Conservation (phyloP, 2,113 vertebrate genomes). For the Platanista minor region DNA sequence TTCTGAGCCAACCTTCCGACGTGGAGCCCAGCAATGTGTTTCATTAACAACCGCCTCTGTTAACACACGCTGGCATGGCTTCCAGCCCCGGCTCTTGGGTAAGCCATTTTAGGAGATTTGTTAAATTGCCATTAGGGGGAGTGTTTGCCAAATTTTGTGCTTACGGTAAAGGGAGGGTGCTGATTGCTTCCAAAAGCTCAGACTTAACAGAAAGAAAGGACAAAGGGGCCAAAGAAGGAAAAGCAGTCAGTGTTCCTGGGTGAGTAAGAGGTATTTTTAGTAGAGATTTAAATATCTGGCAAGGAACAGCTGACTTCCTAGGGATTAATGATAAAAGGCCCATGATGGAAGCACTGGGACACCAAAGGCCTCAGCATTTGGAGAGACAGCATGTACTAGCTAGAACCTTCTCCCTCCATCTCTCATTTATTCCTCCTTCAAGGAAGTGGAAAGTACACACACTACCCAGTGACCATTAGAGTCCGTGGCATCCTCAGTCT, state of each 20-base stretch:
- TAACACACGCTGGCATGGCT: neutral
- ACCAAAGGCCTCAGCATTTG: neutral
- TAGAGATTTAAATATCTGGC: neutral
- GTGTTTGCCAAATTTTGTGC: slow-evolving; percentile 42
- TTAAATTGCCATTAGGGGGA: slow-evolving; percentile 51
- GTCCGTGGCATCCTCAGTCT: neutral
- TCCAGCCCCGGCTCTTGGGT: neutral
- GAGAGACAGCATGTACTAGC: neutral
- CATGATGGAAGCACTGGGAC: neutral
- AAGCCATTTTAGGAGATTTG: neutral
- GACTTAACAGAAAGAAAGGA: neutral
- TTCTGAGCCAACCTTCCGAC: neutral
- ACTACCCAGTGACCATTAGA: neutral
- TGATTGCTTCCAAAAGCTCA: neutral
- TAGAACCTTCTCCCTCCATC: neutral
- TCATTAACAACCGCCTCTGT: neutral
- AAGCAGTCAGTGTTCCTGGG: neutral
- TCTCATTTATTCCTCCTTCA: neutral
- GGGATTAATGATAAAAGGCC: neutral
- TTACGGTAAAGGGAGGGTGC: neutral
- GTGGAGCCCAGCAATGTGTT: neutral
- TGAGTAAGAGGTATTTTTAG: neutral
- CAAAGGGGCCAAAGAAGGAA: neutral
- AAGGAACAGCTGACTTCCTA: neutral
- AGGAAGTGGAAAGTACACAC: neutral